A percentile compares a stretch with the other conserved stretches of the same genome.
phyloP scores from a whole-genome alignment of 53 echinoderm and acorn worm genomes.

The Holothuria scabra region DNA sequence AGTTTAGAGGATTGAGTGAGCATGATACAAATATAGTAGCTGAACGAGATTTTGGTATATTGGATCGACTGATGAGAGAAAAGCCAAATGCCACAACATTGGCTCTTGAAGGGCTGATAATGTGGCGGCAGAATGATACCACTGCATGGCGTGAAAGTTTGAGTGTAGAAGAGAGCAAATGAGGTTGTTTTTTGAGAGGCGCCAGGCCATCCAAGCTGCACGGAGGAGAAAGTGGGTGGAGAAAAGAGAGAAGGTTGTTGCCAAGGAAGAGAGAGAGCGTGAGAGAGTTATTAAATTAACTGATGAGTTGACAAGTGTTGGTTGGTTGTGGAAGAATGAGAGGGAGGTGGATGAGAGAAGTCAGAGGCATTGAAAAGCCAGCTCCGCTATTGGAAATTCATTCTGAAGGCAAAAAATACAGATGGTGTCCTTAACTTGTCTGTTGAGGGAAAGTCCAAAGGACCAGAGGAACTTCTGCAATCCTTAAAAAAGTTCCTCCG shows the following conservation, averaged over 20 bases:
- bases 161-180: conserved; percentile 20
- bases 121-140: conserved; percentile 39
- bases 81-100: conserved; percentile 52
- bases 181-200: conserved; percentile 32
- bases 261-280: conserved; percentile 7
- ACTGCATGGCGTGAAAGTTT: not conserved
- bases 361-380: conserved; percentile 12
- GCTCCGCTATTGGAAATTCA: conserved; percentile 1
- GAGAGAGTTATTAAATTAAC: conserved; percentile 20
- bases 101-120: conserved; percentile 60
- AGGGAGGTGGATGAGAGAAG: conserved; percentile 10
- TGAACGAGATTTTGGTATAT: conserved; percentile 59
- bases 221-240: conserved; percentile 11
- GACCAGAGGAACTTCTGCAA: not conserved
- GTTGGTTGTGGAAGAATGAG: conserved; percentile 19
- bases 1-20: not conserved
- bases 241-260: too few relatives aligned
- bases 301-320: conserved; percentile 9
- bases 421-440: conserved; percentile 30
- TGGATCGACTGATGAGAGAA: conserved; percentile 52
- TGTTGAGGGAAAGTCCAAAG: conserved; percentile 22
- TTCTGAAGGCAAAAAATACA: conserved; percentile 14
- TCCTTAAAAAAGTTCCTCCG: too few relatives aligned
- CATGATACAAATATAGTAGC: conserved; percentile 38
- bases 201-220: conserved; percentile 29